Evolutionary conservation across 2,113 vertebrate genomes (phyloP).

Genomic region (Ariopsis seemanni): DNA sequence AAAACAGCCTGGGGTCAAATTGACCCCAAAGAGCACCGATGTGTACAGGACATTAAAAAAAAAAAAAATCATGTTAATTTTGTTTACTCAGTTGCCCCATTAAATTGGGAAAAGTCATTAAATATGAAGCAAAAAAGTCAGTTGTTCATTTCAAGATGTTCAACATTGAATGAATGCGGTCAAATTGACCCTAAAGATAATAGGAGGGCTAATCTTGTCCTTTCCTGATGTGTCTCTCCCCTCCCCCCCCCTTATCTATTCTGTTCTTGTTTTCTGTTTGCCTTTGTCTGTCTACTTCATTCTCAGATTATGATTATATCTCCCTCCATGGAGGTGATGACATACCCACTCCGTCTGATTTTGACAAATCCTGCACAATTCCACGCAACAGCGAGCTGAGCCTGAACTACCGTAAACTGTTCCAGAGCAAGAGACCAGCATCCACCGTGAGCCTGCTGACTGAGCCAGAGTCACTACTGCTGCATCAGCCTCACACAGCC

Average conservation of each 20-base stretch:
- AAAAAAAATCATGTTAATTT: too few species aligned
- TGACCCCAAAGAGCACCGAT: too few species aligned
- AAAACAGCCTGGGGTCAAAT: too few species aligned
- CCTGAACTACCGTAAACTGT: conserved; percentile 75
- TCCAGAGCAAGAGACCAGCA: conserved; percentile 74
- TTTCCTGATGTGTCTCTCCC: not conserved
- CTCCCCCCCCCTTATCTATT: not conserved
- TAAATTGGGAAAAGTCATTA: too few species aligned
- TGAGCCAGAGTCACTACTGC: conserved; percentile 60
- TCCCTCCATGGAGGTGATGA: conserved; percentile 73
- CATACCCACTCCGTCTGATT: conserved; percentile 67
- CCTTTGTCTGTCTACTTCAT: not conserved
- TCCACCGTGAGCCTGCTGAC: conserved; percentile 78
- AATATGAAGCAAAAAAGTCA: too few species aligned
- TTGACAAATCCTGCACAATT: conserved; percentile 81
- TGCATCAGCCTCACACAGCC: conserved; percentile 69
- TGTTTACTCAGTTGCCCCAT: too few species aligned
- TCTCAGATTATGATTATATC: conserved; percentile 77
- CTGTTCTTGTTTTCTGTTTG: not conserved
- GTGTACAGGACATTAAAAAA: too few species aligned
- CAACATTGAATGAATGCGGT: too few species aligned
- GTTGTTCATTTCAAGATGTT: too few species aligned
- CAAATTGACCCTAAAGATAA: too few species aligned
- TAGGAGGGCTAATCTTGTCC: too few species aligned
- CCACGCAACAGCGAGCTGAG: conserved; percentile 79